Evolutionary conservation across 2,888 invertebrate genomes (phyloP).

Genomic region (Punctoribates punctum): DNA sequence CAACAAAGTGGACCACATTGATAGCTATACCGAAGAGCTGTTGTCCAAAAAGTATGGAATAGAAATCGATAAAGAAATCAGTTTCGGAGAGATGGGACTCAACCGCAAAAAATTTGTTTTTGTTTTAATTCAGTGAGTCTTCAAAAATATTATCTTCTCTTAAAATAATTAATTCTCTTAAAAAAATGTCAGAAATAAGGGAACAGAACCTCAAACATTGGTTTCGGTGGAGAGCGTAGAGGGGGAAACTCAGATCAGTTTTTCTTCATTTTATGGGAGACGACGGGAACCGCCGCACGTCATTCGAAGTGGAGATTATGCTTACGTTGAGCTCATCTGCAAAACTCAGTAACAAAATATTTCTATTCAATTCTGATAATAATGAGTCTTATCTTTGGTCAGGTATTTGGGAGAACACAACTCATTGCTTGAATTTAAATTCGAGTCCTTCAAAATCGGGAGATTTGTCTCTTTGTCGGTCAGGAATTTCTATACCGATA

Average conservation of each 20-base stretch:
- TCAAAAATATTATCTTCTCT: neutral
- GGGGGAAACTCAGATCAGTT: neutral
- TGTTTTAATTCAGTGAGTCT: neutral
- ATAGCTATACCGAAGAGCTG: neutral
- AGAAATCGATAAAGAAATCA: neutral
- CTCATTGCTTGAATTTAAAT: neutral
- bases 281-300: neutral
- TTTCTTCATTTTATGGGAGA: neutral
- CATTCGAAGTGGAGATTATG: neutral
- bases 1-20: neutral
- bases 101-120: neutral
- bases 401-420: conserved; percentile 1
- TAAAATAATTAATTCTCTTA: neutral
- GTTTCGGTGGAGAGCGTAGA: neutral
- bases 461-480: neutral
- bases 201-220: neutral
- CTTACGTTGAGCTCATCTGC: neutral
- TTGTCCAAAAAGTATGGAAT: neutral
- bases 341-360: neutral
- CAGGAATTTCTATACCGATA: neutral
- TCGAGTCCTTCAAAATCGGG: neutral
- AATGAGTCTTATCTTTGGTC: neutral
- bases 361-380: neutral
- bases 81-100: neutral
- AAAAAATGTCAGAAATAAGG: neutral